Evolutionary conservation across 2,113 vertebrate species (phyloP).

Genomic region (Mastomys natalensis): DNA sequence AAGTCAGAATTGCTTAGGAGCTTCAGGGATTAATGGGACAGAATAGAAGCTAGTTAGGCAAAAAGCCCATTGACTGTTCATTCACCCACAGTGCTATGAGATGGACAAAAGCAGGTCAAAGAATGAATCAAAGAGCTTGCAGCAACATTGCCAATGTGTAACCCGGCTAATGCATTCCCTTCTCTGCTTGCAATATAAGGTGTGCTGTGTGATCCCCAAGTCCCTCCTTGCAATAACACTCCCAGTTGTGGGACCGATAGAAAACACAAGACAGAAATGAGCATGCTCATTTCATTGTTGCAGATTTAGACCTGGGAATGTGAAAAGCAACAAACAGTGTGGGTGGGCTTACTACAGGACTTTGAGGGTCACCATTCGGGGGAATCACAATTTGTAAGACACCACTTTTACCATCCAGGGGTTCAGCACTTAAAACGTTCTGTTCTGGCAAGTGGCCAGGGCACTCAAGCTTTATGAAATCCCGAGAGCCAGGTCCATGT

Average conservation of each 20-base stretch:
- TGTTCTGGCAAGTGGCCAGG: not conserved
- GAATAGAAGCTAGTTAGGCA: constrained; percentile 29
- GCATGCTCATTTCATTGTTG: not conserved
- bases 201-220: not conserved
- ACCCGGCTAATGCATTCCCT: not conserved
- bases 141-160: not conserved
- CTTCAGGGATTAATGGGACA: not conserved
- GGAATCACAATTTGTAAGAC: not conserved
- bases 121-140: not conserved
- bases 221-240: not conserved
- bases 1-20: constrained; percentile 26
- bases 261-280: not conserved
- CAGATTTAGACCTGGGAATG: constrained; percentile 46
- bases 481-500: not conserved
- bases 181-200: not conserved
- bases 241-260: not conserved
- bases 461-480: not conserved
- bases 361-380: not conserved
- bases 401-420: not conserved
- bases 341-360: not conserved
- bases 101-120: constrained; percentile 24
- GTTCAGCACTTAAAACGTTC: not conserved
- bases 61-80: not conserved
- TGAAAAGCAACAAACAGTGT: not conserved
- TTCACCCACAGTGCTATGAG: not conserved